Base-by-base conservation (phyloP, 2,113 vertebrate species). In the Myrmophylax atrothorax region DNA sequence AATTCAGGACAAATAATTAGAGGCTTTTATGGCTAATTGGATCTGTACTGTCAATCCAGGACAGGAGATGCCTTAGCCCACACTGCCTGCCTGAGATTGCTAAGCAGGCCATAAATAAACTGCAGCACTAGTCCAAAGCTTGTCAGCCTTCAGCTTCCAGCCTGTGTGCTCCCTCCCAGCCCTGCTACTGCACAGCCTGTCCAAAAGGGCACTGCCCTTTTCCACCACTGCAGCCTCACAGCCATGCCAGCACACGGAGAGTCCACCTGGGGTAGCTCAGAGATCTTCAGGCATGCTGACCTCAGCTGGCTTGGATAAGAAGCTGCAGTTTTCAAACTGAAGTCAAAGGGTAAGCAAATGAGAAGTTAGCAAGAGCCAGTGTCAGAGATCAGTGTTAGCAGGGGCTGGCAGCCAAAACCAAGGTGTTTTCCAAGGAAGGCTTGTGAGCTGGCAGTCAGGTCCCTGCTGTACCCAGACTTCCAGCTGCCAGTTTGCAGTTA, bases 1-100 rank as follows among this genome's bases (percentile, higher is more conserved):
- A 93, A 90, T 95, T 94, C 88, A 88, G 92, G 95, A 95, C 93
- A 96, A 97, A 96, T 94, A 96, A 95, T 94, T 95, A 97, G 79
- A 96, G 88, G 80, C 92, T 95, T 96, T 96, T 69, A 56, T 73
- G 69, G 64, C 92, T 96, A 96, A 96, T 96, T 96, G 96, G 93
- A 94, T 96, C 93, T 60, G 38, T 90, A 76, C 83, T 94, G 92
- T 94, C 92, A 93, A 46, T 92, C 92, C 88, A 90, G 94, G 90
- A 90, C 94, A 95, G 90, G 73, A 96, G 88, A 90, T 72, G 83
- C 88, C 69, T 95, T 95, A 92, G 92, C 90, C 46, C 86, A 86
- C 85, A 19, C 92, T 89, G 93, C 60, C 76, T 92, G 88, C 73
- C 88, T 78, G 77, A 92, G 83, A 94, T 81, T 90, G 76, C 88